phyloP scores from a whole-genome alignment of 2,797 vertebrate genomes.

The Melanotaenia nigrans region DNA sequence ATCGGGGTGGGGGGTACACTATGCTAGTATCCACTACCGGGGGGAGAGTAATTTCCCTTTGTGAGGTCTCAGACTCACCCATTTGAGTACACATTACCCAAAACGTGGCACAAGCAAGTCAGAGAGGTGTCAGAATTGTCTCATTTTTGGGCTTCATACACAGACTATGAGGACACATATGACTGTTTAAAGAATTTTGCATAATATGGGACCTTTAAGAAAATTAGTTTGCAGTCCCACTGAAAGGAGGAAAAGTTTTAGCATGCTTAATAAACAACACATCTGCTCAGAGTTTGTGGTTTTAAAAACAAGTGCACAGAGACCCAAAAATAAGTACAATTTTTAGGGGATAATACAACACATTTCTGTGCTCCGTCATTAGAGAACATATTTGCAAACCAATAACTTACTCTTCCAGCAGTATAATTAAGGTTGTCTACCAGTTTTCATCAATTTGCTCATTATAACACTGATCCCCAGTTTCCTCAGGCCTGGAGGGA shows the following conservation, averaged over 20 bases:
- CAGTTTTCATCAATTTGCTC: conserved; percentile 58
- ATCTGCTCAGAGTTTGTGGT: not conserved
- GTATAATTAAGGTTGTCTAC: conserved; percentile 51
- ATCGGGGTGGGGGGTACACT: too few relatives aligned
- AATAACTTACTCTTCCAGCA: conserved; percentile 28
- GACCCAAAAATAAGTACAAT: not conserved
- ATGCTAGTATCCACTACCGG: too few relatives aligned
- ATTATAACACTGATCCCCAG: conserved; percentile 48
- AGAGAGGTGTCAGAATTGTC: too few relatives aligned
- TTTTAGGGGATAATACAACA: not conserved
- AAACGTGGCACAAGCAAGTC: too few relatives aligned
- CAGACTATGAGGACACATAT: too few relatives aligned
- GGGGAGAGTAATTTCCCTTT: too few relatives aligned
- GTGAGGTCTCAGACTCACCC: too few relatives aligned
- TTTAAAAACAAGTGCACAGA: not conserved
- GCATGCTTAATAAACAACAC: not conserved
- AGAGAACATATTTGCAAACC: conserved; percentile 16
- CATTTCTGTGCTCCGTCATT: conserved; percentile 1
- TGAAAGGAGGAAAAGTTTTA: not conserved
- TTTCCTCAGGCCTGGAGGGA: conserved; percentile 45
- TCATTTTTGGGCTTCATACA: too few relatives aligned
- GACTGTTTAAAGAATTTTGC: too few relatives aligned
- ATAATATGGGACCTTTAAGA: not conserved
- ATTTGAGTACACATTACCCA: too few relatives aligned
- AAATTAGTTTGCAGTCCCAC: not conserved